Conservation (phyloP, 2,113 vertebrate genomes). For the Butorides virescens region DNA sequence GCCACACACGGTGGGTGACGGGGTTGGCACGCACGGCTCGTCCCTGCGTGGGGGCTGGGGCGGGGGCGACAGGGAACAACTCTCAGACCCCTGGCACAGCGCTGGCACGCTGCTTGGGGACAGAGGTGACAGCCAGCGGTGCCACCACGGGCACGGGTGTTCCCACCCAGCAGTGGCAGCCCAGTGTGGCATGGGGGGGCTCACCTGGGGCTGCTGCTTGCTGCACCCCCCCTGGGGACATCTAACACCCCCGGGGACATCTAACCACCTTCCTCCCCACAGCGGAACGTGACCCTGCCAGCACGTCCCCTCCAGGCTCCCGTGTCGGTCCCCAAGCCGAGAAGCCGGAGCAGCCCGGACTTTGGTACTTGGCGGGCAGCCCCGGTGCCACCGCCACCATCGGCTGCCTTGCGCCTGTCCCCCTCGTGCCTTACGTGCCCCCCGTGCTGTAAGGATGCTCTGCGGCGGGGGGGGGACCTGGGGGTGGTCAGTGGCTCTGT, state of each 20-base stretch:
- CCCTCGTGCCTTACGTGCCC: conserved; percentile 68
- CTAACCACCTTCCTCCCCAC: background rate
- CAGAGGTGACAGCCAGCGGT: background rate
- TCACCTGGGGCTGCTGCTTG: rapidly evolving
- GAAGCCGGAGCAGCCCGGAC: background rate
- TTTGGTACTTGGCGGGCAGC: conserved; percentile 64
- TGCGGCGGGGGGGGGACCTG: rapidly evolving
- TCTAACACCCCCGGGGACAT: rapidly evolving
- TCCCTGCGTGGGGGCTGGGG: rapidly evolving
- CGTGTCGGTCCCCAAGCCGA: background rate
- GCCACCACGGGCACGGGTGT: background rate
- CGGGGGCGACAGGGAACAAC: background rate
- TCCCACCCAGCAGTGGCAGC: background rate
- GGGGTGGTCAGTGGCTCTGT: too few relatives aligned
- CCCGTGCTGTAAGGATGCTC: conserved; percentile 71
- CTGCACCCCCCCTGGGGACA: background rate
- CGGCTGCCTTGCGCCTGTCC: conserved; percentile 66
- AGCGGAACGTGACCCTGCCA: background rate
- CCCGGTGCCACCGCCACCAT: conserved; percentile 37
- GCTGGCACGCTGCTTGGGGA: rapidly evolving
- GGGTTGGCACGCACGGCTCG: rapidly evolving
- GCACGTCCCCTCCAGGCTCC: background rate
- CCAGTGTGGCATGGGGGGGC: background rate
- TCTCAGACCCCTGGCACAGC: background rate
- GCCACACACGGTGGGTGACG: conserved; percentile 64